A percentile compares a stretch with the other conserved stretches of the same genome.
Evolutionary conservation across 2,113 vertebrate species (phyloP).

Genomic region (Spizaetus ornatus): DNA sequence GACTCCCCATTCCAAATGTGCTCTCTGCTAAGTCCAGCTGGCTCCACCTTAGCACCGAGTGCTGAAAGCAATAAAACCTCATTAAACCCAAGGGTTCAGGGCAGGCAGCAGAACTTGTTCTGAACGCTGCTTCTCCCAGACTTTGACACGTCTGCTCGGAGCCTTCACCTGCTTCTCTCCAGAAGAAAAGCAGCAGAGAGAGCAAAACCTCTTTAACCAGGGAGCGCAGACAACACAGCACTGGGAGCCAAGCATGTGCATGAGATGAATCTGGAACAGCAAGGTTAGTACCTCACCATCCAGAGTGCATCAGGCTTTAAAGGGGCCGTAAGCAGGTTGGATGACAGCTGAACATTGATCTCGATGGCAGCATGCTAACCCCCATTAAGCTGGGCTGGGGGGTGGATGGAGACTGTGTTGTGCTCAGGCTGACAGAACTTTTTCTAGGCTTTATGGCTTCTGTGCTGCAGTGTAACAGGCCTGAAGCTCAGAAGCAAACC

Average conservation of each 20-base stretch:
- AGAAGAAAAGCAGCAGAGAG: background rate
- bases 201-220: background rate
- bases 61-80: background rate
- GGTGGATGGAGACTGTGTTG: fast-evolving
- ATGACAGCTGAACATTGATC: too few species aligned
- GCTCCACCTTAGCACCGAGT: background rate
- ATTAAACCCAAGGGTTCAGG: background rate
- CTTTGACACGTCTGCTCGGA: background rate
- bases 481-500: background rate
- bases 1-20: background rate
- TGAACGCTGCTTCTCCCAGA: background rate
- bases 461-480: background rate
- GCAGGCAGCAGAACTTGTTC: background rate
- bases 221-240: fast-evolving
- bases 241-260: background rate
- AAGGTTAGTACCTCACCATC: too few species aligned
- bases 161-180: background rate
- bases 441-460: background rate
- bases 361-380: background rate
- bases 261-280: fast-evolving
- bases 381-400: background rate
- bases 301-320: background rate
- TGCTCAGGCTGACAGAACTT: background rate
- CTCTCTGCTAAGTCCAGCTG: background rate
- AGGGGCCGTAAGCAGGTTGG: fast-evolving